Evolutionary conservation across 2,888 invertebrate genomes (phyloP), one percentile per base, ranked within the genome.

Genomic region (Acronicta leporina): DNA sequence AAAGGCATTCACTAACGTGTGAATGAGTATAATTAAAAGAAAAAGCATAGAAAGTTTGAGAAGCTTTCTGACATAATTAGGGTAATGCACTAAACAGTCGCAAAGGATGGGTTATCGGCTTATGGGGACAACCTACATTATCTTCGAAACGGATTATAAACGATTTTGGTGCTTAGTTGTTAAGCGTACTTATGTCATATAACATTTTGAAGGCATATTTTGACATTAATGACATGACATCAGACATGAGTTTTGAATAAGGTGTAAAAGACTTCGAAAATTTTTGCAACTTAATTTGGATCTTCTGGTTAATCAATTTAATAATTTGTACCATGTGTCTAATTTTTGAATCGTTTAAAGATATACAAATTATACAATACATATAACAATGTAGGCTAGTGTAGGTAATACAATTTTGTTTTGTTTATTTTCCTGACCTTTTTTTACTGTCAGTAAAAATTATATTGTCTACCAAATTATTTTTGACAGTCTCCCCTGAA

Each of bases 1-100:
- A 65, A 74, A 74, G 63, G 50, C 65, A 55, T 51, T 55, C 51
- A 59, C 46, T 58, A 60, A 76, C 51, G 66, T 81, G 80, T 79
- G 75, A 81, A 83, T 73, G 54, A 73, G 71, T 73, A 68, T 81
- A 75, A 80, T 80, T 75, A 72, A 52, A 71, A 67, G 57, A 63
- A 62, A 70, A 74, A 62, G 25, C 47, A 64, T 69, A 69, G 80
- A 83, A 81, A 79, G 82, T 72, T 71, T 49, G 44, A 63, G 72
- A 68, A 61, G 52, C 47, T 69, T 27, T 68, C 44, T 62, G 61
- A 57, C 53, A 54, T 56, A 62, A 71, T 69, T 62, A 58, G 72
- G 46, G 63, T 62, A 69, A 54, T 56, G 59, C 74, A 68, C 53
- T 46, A 60, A 52, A 63, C 45, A 63, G 60, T 56, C 66, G 64